Percentiles rank a stretch among this genome's conserved stretches.
These are phyloP conservation scores for Conus canariensis DNA, from an alignment of 2,888 invertebrate genomes.

Conservation along the genomic window DNA sequence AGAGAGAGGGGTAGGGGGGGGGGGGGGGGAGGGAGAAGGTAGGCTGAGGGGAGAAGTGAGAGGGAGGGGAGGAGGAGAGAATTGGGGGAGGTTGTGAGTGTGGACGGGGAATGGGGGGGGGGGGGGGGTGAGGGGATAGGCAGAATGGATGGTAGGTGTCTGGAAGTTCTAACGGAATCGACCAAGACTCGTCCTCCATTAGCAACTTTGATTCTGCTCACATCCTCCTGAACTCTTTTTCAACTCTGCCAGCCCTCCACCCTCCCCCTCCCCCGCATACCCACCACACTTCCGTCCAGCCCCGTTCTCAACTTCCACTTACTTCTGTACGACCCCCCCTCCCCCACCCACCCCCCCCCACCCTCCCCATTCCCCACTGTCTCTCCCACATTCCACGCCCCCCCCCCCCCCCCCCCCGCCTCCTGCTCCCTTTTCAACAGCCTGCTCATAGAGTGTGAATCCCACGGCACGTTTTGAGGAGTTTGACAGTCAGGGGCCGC, in stretches of 20 bases:
- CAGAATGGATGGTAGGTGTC: background rate
- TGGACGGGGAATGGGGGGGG: too few relatives aligned
- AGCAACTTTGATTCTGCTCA: background rate
- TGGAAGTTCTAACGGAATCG: background rate
- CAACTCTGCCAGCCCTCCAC: background rate
- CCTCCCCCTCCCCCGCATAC: background rate
- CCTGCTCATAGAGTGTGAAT: too few relatives aligned
- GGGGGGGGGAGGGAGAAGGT: too few relatives aligned
- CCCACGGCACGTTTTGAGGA: too few relatives aligned
- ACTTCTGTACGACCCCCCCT: background rate
- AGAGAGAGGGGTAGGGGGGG: too few relatives aligned
- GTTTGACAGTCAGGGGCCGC: too few relatives aligned
- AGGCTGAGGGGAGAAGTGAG: too few relatives aligned
- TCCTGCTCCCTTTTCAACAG: too few relatives aligned
- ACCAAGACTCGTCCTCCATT: background rate
- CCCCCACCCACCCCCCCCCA: background rate
- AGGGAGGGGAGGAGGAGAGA: background rate
- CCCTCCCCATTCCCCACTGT: background rate
- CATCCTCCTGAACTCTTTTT: too few relatives aligned
- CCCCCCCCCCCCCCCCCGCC: too few relatives aligned
- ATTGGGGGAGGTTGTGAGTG: background rate
- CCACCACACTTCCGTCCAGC: background rate
- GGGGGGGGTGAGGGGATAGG: too few relatives aligned
- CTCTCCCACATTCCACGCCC: too few relatives aligned
- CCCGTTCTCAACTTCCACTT: background rate